phyloP scores from a whole-genome alignment of 1,140 invertebrate species.

The Phymorhynchus buccinoides region DNA sequence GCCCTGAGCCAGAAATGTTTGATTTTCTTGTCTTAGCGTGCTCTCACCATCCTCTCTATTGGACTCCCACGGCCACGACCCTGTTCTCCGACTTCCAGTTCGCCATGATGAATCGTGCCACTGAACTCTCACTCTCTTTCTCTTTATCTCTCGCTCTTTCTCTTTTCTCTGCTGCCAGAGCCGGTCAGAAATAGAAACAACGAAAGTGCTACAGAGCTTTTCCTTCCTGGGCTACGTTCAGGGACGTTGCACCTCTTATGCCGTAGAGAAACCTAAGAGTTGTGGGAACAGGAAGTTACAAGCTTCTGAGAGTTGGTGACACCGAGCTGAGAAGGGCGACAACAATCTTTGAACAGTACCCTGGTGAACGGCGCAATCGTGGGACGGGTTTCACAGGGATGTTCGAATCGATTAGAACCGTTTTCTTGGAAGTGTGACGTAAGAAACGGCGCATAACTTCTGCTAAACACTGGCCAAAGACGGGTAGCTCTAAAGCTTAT shows the following conservation, averaged over 20 bases:
- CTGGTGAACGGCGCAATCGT: neutral
- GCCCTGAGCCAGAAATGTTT: no score
- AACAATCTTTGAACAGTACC: neutral
- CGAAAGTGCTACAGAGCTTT: neutral
- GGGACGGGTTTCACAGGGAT: no score
- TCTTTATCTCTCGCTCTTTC: no score
- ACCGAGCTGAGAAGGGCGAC: neutral
- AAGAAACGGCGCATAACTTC: no score
- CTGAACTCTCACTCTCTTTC: no score
- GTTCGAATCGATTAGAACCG: no score
- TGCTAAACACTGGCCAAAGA: no score
- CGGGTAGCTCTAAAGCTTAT: no score
- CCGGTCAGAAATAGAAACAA: conserved; percentile 3
- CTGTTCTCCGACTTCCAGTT: neutral
- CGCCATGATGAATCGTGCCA: neutral
- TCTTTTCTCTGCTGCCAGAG: neutral
- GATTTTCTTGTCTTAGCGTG: no score
- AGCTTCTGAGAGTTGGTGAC: neutral
- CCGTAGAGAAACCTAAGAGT: neutral
- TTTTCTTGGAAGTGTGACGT: no score
- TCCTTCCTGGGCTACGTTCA: neutral
- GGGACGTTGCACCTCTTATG: neutral
- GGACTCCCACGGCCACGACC: neutral
- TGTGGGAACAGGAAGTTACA: neutral
- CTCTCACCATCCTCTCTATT: neutral